These are phyloP conservation scores for Okamejei kenojei DNA, from an alignment of 2,797 vertebrate species.

Conservation along the genomic window DNA sequence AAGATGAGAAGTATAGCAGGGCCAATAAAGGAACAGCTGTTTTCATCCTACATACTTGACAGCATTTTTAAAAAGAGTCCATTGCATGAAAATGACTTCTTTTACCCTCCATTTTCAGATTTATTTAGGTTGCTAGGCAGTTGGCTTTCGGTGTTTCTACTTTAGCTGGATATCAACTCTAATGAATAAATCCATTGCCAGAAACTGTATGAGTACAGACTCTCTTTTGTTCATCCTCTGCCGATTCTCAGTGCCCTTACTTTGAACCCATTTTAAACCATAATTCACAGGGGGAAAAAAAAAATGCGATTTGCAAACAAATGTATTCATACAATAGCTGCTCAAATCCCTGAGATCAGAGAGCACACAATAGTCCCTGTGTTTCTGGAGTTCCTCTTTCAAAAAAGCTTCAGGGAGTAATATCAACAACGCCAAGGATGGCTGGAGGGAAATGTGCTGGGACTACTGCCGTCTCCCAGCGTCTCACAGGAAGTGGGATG, in stretches of 20 bases:
- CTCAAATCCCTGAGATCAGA: neutral
- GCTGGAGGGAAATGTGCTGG: neutral
- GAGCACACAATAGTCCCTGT: neutral
- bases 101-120: slow-evolving; percentile 60
- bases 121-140: slow-evolving; percentile 62
- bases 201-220: neutral
- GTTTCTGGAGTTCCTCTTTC: neutral
- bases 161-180: slow-evolving; percentile 54
- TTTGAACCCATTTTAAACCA: neutral
- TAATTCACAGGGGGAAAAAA: too few relatives aligned
- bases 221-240: neutral
- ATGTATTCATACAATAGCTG: neutral
- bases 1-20: slow-evolving; percentile 43
- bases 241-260: neutral
- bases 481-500: neutral
- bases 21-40: slow-evolving; percentile 51
- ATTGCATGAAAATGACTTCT: slow-evolving; percentile 69
- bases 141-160: slow-evolving; percentile 54
- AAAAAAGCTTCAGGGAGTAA: neutral
- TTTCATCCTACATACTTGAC: slow-evolving; percentile 69
- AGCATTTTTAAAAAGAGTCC: slow-evolving; percentile 63
- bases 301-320: neutral
- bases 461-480: neutral
- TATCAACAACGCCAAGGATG: neutral
- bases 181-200: slow-evolving; percentile 53